These are phyloP conservation scores for Tragelaphus buxtoni DNA, from an alignment of 2,113 vertebrate genomes.

Conservation along the genomic window DNA sequence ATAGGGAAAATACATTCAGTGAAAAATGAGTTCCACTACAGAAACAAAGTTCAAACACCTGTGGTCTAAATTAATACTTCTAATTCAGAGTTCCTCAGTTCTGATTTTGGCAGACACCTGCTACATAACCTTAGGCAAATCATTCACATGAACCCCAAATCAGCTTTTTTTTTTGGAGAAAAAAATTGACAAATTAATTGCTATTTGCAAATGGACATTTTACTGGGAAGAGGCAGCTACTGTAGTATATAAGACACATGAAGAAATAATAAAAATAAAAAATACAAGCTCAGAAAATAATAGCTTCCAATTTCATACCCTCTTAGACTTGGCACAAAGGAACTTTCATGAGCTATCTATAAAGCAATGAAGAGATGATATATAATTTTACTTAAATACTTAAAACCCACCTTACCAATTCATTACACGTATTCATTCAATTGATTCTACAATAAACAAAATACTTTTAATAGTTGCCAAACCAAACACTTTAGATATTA, in stretches of 20 bases:
- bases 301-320: not conserved
- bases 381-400: constrained; percentile 9
- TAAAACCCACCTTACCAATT: not conserved
- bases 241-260: not conserved
- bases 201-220: not conserved
- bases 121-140: not conserved
- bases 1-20: not conserved
- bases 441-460: not conserved
- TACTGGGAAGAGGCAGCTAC: not conserved
- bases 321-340: not conserved
- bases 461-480: not conserved
- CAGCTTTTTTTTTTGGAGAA: not conserved
- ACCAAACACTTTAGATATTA: not conserved
- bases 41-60: constrained; percentile 4
- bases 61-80: constrained; percentile 6
- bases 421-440: not conserved
- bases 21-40: not conserved
- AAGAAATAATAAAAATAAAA: not conserved
- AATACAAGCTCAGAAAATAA: not conserved
- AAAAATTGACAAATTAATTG: constrained; percentile 5
- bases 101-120: not conserved
- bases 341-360: not conserved
- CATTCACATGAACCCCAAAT: not conserved
- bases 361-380: not conserved
- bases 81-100: not conserved